Conservation (phyloP, 2,888 invertebrate genomes). For the Therioaphis trifolii region DNA sequence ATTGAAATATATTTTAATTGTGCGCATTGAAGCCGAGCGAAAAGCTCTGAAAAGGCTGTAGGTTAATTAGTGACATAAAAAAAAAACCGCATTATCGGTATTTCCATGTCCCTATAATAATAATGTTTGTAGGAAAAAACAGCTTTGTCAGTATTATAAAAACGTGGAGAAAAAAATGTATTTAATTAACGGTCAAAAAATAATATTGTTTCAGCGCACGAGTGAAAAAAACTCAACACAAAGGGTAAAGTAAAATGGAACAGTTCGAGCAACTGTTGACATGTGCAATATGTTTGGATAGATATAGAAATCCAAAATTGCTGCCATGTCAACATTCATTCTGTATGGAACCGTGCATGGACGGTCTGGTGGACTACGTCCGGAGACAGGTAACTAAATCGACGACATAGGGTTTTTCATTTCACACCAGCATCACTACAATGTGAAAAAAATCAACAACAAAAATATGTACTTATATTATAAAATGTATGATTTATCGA, state of each 20-base stretch:
- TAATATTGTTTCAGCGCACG: conserved; percentile 10
- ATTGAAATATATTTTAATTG: background rate
- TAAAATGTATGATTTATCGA: too few species aligned
- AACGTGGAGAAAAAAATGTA: background rate
- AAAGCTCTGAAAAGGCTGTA: too few species aligned
- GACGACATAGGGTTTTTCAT: too few species aligned
- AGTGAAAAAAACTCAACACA: background rate
- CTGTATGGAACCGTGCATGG: conserved; percentile 99
- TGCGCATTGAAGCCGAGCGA: background rate
- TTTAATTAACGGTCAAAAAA: background rate
- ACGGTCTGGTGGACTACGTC: conserved; percentile 94
- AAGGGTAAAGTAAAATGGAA: conserved; percentile 76
- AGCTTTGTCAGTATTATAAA: background rate
- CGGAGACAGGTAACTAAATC: conserved; percentile 80
- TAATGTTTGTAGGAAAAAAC: background rate
- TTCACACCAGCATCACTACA: too few species aligned
- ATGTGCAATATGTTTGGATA: conserved; percentile 97
- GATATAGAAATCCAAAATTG: conserved; percentile 97
- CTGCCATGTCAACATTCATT: conserved; percentile 99
- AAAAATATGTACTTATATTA: conserved; percentile 19
- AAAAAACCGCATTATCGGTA: background rate
- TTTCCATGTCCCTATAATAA: background rate
- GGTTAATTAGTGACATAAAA: too few species aligned
- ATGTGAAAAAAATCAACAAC: background rate
- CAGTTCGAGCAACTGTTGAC: conserved; percentile 97